phyloP scores from a whole-genome alignment of 2,113 vertebrate species.

The Aythya baeri region DNA sequence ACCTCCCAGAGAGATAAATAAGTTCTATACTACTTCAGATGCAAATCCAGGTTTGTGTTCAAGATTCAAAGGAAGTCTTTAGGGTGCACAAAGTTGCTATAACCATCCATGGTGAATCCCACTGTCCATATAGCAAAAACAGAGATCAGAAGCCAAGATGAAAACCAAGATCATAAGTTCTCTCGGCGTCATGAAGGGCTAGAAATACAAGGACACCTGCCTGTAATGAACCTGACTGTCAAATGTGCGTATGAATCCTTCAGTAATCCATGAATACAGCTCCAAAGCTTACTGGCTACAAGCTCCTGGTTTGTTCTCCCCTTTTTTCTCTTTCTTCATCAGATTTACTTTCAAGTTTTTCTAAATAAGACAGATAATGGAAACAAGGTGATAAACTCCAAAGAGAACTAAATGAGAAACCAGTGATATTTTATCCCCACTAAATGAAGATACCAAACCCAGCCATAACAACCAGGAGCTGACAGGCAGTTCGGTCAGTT shows the following conservation, averaged over 20 bases:
- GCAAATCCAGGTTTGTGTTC: not conserved
- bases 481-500: not conserved
- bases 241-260: not conserved
- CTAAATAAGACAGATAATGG: not conserved
- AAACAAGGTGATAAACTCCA: not conserved
- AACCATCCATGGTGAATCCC: not conserved
- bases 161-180: not conserved
- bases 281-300: not conserved
- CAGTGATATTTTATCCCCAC: not conserved
- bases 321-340: not conserved
- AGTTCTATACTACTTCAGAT: not conserved
- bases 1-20: not conserved
- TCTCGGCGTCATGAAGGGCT: too few species aligned
- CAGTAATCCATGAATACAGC: not conserved
- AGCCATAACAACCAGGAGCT: not conserved
- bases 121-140: not conserved
- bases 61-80: not conserved
- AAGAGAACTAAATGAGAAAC: not conserved
- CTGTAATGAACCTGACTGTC: not conserved
- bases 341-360: not conserved
- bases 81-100: not conserved
- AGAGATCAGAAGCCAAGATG: not conserved
- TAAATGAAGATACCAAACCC: not conserved
- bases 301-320: not conserved
- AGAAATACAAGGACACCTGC: not conserved